These are phyloP conservation scores for Pygathrix nemaeus DNA, from an alignment of 2,113 vertebrate species.

Conservation along the genomic window DNA sequence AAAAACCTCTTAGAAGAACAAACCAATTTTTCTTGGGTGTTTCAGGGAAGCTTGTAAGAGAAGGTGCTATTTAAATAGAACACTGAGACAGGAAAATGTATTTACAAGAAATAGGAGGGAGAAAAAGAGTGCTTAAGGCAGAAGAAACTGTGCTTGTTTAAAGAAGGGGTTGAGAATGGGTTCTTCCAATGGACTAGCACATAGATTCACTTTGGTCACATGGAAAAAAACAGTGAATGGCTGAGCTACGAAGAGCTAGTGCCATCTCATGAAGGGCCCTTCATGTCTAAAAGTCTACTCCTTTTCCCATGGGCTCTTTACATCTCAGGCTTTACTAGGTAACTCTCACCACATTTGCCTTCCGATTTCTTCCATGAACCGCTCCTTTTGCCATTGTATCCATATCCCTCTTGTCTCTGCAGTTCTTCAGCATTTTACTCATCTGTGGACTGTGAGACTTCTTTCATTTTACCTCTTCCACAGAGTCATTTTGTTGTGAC, in stretches of 20 bases:
- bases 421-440: too few relatives aligned
- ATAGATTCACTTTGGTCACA: rapidly evolving
- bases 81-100: too few relatives aligned
- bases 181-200: rapidly evolving
- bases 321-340: background rate
- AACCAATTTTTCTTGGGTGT: background rate
- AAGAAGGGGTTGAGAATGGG: background rate
- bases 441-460: rapidly evolving
- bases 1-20: rapidly evolving
- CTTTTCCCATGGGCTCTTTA: rapidly evolving
- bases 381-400: rapidly evolving
- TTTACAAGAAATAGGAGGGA: background rate
- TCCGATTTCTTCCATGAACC: rapidly evolving
- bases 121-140: rapidly evolving
- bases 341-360: too few relatives aligned
- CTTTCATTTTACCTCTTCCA: background rate
- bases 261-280: rapidly evolving
- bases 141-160: rapidly evolving
- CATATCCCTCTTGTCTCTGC: rapidly evolving
- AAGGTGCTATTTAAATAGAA: background rate
- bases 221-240: background rate
- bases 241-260: background rate
- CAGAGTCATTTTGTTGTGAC: background rate
- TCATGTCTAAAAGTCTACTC: rapidly evolving
- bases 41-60: background rate